Conservation (phyloP, 2,888 invertebrate species). For the Lumbricus terrestris region DNA sequence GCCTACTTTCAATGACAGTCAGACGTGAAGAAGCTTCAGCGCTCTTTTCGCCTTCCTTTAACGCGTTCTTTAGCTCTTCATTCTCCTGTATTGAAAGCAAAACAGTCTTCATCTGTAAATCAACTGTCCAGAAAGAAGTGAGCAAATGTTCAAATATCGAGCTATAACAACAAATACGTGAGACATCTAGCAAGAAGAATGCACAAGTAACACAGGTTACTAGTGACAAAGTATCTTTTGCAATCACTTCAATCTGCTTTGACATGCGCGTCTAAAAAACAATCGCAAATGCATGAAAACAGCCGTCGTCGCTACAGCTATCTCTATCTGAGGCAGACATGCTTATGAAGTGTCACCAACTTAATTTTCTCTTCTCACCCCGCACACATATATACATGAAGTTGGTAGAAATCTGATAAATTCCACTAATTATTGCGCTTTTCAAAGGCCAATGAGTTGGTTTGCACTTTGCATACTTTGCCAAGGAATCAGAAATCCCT, state of each 20-base stretch:
- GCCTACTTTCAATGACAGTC: slow-evolving; percentile 54
- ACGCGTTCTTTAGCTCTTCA: slow-evolving; percentile 58
- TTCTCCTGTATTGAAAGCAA: slow-evolving; percentile 61
- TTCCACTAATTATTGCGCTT: not conserved
- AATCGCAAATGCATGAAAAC: too few relatives aligned
- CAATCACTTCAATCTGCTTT: not conserved
- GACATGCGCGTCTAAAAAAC: not conserved
- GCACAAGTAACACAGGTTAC: not conserved
- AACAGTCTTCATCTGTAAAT: not conserved
- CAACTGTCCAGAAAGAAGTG: too few relatives aligned
- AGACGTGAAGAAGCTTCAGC: slow-evolving; percentile 63
- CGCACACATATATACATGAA: not conserved
- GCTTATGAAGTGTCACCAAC: too few relatives aligned
- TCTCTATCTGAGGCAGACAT: too few relatives aligned
- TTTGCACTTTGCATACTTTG: too few relatives aligned
- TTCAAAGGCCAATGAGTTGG: not conserved
- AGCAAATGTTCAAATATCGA: not conserved
- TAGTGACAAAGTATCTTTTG: not conserved
- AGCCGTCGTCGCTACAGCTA: too few relatives aligned
- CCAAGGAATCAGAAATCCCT: too few relatives aligned
- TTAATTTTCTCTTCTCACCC: too few relatives aligned
- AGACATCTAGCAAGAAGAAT: not conserved
- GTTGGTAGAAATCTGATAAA: too few relatives aligned
- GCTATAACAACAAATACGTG: not conserved
- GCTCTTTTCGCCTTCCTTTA: slow-evolving; percentile 64